Base-by-base conservation (phyloP, 2,888 invertebrate species). In the Mesopsocus fuscifrons region DNA sequence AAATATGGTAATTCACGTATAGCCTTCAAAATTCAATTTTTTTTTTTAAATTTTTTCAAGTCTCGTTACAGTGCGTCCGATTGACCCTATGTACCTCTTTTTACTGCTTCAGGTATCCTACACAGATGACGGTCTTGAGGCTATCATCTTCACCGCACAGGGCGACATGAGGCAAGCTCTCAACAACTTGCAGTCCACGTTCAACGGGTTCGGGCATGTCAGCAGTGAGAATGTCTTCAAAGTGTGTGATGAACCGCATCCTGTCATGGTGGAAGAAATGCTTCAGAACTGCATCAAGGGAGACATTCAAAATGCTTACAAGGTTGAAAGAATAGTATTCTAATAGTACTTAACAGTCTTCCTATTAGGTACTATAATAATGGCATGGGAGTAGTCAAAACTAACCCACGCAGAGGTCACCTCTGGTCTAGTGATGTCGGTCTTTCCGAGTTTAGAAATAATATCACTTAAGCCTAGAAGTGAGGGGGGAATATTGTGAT, bases 211-310 rank as follows among this genome's bases (percentile, higher is more conserved):
- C 63, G 81, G 78, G 1, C 76, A 79, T 54, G 81, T 99, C n/a
- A 85, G 78, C 50, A 77, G 84, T 41, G 81, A 83, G 51, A 88
- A 94, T 66, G 98, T 98, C 16, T 97, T 95, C 59, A 94, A 92
- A 71, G 94, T 97, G 8, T 99, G 98, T 59, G 98, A 99, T 61
- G 97, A 98, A 62, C 98, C 98, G 0, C 97, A 97, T 65, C 98
- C 98, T 0, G 69, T 92, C 58, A 64, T 92, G 2, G 78, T 98
- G 41, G 81, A 84, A 59, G 76, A 80, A 54, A 94, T 97, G 92
- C 64, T 98, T 40, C 74, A 80, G 49, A 70, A 75, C 52, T 97
- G 97, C 61, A 64, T 72, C 1, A 65, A 73, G 43, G 80, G 79
- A 33, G 79, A 92, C 54, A 76, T 94, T 46, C 78, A 82, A 46